phyloP scores from a whole-genome alignment of 2,888 invertebrate genomes.

The Tricholauxania praeusta region DNA sequence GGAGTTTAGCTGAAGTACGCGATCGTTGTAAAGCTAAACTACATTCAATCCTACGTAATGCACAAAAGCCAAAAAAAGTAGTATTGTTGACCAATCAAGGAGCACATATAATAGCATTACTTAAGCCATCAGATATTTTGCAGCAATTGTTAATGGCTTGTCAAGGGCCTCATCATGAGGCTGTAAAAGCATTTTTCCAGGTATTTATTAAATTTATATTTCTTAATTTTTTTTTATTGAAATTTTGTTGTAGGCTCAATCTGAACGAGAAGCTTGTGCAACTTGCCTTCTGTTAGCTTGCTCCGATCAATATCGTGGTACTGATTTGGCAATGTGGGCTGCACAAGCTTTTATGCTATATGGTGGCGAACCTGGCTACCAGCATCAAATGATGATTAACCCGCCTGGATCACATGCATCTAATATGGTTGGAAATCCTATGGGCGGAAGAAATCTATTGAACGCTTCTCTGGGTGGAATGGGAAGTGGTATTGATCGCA shows the following conservation, averaged over 20 bases:
- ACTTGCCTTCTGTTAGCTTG: conserved; percentile 89
- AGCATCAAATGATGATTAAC: conserved; percentile 55
- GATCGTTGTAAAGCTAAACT: conserved; percentile 55
- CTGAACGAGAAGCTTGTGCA: conserved; percentile 89
- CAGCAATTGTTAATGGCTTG: conserved; percentile 84
- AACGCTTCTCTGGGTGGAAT: conserved; percentile 38
- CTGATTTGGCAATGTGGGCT: conserved; percentile 86
- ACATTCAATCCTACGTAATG: conserved; percentile 62
- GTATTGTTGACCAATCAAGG: conserved; percentile 91
- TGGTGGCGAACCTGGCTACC: conserved; percentile 79
- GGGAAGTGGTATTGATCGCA: conserved; percentile 48
- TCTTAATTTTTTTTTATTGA: conserved; percentile 59
- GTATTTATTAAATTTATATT: conserved; percentile 50
- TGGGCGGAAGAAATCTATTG: conserved; percentile 30
- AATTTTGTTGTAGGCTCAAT: conserved; percentile 80
- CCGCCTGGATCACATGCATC: conserved; percentile 32
- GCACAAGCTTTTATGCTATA: conserved; percentile 92
- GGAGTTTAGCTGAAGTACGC: conserved; percentile 81
- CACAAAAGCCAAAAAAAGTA: conserved; percentile 79
- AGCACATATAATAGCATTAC: conserved; percentile 84
- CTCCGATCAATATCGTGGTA: conserved; percentile 71
- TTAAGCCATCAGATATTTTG: conserved; percentile 90
- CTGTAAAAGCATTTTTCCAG: conserved; percentile 87
- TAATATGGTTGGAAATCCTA: not conserved
- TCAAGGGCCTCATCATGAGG: conserved; percentile 87